Percentiles rank a stretch among this genome's conserved stretches.
Evolutionary conservation across 37 sponge, comb jelly and placozoan genomes (phyloP).

Genomic region (Lycopodina hypogea): DNA sequence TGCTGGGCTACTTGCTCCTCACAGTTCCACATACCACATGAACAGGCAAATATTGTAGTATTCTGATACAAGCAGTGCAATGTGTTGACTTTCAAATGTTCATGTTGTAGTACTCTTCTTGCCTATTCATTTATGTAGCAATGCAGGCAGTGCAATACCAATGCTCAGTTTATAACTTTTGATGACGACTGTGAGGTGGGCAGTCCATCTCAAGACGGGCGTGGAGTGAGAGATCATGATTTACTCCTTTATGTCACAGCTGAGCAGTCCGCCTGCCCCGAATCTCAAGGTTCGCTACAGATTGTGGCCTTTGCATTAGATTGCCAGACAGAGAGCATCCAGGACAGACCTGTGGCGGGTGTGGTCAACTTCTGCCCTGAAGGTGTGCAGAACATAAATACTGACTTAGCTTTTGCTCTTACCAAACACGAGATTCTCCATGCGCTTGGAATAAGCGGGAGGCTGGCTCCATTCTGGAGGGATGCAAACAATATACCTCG

Average conservation of each 20-base stretch:
- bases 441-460: slow-evolving; percentile 62
- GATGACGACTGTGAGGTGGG: not conserved
- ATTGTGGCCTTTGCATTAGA: slow-evolving; percentile 66
- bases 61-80: too few species aligned
- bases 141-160: not conserved
- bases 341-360: slow-evolving; percentile 84
- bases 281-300: not conserved
- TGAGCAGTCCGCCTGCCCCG: slow-evolving; percentile 12
- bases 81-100: too few species aligned
- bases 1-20: too few species aligned
- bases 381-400: slow-evolving; percentile 13
- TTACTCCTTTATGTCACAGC: slow-evolving; percentile 80
- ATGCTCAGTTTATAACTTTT: not conserved
- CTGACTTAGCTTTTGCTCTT: slow-evolving; percentile 29
- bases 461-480: slow-evolving; percentile 73
- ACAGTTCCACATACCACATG: too few species aligned
- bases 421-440: slow-evolving; percentile 83
- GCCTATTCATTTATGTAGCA: not conserved
- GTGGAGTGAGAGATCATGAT: slow-evolving; percentile 71
- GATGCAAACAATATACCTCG: slow-evolving; percentile 65
- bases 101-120: too few species aligned
- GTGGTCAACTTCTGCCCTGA: slow-evolving; percentile 79
- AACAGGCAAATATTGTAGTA: too few species aligned
- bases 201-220: slow-evolving; percentile 34
- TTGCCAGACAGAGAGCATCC: slow-evolving; percentile 62